Base-by-base conservation (phyloP, 2,888 invertebrate species). In the Dicyrtomina minuta region DNA sequence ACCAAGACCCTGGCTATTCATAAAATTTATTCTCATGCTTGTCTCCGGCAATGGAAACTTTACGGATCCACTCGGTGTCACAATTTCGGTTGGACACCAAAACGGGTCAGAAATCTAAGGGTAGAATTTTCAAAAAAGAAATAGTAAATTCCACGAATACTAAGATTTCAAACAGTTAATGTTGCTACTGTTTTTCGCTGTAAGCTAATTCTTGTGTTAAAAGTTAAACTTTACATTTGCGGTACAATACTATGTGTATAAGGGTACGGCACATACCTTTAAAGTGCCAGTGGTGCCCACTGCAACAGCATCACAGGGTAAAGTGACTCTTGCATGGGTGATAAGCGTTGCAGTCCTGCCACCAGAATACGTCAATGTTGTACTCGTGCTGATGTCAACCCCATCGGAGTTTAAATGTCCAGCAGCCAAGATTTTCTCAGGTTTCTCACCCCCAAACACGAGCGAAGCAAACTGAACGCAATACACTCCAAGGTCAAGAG, bases 401-500 rank as follows among this genome's bases (percentile, higher is more conserved):
- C 90, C 91, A 0, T 88, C 85, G 0, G 84, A 81, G 79, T 90
- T 92, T 53, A 92, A 79, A 65, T 86, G 85, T 0, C 92, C 94
- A 2, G 84, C 81, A 0, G 90, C 88, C 26, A 85, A 85, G 44
- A 94, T 86, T 73, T 86, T 86, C 39, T 82, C 81, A 0, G 94
- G 94, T 59, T 86, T 85, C 71, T 88, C 86, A 1, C 88, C 87
- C 22, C 83, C 81, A 81, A 88, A 92, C 5, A 90, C 84, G 79
- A 86, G 87, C 78, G 88, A 88, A 0, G 88, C 86, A 43, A 91
- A 86, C 79, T 93, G 92, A 15, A 92, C 83, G 0, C 85, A 82
- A 80, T 93, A 94, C 15, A 93, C 84, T 0, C 93, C 93, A 53
- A 93, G 83, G 79, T 92, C 92, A 68, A 90, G 82, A 22, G 88